Evolutionary conservation across 2,888 invertebrate genomes (phyloP), one percentile per base, ranked within the genome.

Genomic region (Nycteola revayana): DNA sequence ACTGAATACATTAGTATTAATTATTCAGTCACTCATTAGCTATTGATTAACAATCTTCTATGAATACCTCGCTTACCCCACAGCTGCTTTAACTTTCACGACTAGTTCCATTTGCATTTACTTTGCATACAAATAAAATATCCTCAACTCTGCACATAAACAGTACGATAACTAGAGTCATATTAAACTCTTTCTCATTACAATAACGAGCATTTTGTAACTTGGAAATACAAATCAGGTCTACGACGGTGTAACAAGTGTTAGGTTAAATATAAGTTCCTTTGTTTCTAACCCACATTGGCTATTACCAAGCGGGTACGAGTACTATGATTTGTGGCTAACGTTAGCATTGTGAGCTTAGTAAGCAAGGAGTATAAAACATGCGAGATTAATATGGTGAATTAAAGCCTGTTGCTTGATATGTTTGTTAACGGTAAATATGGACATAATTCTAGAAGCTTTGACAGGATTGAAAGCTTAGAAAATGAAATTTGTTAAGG

Each of bases 221-320:
- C 22, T 11, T 31, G 35, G 33, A 29, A 40, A 32, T 35, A 21
- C 10, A 18, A 42, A 48, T 42, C 18, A 47, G 28, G 32, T 32
- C 26, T 24, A 10, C 14, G 9, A 53, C 62, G 61, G 70, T 69
- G 66, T 66, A 46, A 66, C 34, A 45, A 35, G 18, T 25, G 32
- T 27, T 24, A 17, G 10, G 32, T 42, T 57, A 58, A 61, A 58
- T 64, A 49, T 51, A 45, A 44, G 60, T 47, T 46, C 49, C 64
- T 68, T 69, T 69, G 68, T 69, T 67, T 59, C 47, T 38, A 44
- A 42, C 45, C 47, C 49, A 51, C 46, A 59, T 57, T 30, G 53
- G 44, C 56, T 47, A 45, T 51, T 50, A 57, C 56, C 25, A 38
- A 36, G 28, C 25, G 32, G 41, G 48, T 46, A 39, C 43, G 42